Base-by-base conservation (phyloP, 2,888 invertebrate species). In the Poecilus cupreus region DNA sequence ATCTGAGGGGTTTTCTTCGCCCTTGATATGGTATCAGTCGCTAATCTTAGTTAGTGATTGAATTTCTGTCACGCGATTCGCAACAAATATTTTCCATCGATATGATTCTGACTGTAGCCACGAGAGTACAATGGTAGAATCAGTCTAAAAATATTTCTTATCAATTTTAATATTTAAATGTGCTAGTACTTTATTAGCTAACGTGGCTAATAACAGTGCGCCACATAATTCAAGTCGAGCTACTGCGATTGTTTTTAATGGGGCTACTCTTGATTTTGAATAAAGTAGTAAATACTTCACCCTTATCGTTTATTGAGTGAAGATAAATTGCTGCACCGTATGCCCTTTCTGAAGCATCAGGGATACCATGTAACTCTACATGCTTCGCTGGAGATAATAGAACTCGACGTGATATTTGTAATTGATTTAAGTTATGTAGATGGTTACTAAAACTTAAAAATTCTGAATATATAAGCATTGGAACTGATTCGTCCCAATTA, bases 311-410 rank as follows among this genome's bases (percentile, higher is more conserved):
- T 46, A 11, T 46, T 2, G 74, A 54, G 20, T 70, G 13, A 1
- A 84, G 1, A 26, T 85, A 85, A 0, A 85, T 22, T 49, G 85
- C 84, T 0, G 84, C 85, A 13, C 85, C 85, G 46, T 84, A 86
- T 0, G 82, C 85, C 5, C 43, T 83, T 57, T 85, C 83, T 0
- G 83, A 84, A 1, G 85, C 84, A 68, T 85, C 85, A 5, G 83
- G 60, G 22, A 86, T 86, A 0, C 83, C 85, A 26, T 84, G 82
- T 1, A 85, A 16, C 70, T 83, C 11, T 0, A 84, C 46, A n/a
- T n/a, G 46, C 16, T n/a, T n/a, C 46, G 16, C 16, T 46, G 1
- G n/a, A 13, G 2, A 46, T 46, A n/a, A 46, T 46, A 46, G 46
- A n/a, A n/a, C 1, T 13, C 3, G 3, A 3, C 46, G 46, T 46